These are phyloP conservation scores for Lymantria dispar DNA, from an alignment of 2,888 invertebrate species.

Conservation along the genomic window DNA sequence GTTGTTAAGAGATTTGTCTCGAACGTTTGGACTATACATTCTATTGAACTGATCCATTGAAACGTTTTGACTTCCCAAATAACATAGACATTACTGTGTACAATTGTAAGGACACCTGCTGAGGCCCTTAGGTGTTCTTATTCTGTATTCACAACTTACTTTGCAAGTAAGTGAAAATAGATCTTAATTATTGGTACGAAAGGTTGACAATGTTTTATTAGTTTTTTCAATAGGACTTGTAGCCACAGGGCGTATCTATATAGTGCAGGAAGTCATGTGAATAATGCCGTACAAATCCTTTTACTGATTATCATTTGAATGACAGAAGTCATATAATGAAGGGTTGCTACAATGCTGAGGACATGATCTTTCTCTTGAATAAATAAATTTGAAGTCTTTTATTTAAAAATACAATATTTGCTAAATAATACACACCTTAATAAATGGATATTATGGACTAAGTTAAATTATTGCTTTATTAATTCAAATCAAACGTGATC, in stretches of 20 bases:
- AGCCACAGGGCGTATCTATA: conserved; percentile 81
- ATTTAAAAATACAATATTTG: neutral
- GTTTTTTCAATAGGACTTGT: conserved; percentile 36
- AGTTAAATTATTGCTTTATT: no score
- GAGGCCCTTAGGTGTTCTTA: conserved; percentile 72
- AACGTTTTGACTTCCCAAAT: conserved; percentile 47
- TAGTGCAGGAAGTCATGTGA: conserved; percentile 74
- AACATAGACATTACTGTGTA: conserved; percentile 60
- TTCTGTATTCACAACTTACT: conserved; percentile 43
- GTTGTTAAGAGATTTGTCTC: conserved; percentile 24
- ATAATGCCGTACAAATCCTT: conserved; percentile 77
- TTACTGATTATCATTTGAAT: conserved; percentile 79
- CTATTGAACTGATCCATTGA: conserved; percentile 29
- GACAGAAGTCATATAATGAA: conserved; percentile 70
- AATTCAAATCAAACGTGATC: no score
- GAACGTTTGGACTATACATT: conserved; percentile 14
- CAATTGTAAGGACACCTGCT: conserved; percentile 67
- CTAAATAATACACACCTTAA: no score
- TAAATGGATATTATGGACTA: no score
- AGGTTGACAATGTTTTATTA: conserved; percentile 15
- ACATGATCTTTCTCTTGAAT: conserved; percentile 32
- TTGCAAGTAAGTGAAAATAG: conserved; percentile 16
- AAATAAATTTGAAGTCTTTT: conserved; percentile 13
- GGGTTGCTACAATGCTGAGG: conserved; percentile 53
- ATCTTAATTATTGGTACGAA: conserved; percentile 19